phyloP scores from a whole-genome alignment of 2,797 vertebrate species.

The Cyclura pinguis region DNA sequence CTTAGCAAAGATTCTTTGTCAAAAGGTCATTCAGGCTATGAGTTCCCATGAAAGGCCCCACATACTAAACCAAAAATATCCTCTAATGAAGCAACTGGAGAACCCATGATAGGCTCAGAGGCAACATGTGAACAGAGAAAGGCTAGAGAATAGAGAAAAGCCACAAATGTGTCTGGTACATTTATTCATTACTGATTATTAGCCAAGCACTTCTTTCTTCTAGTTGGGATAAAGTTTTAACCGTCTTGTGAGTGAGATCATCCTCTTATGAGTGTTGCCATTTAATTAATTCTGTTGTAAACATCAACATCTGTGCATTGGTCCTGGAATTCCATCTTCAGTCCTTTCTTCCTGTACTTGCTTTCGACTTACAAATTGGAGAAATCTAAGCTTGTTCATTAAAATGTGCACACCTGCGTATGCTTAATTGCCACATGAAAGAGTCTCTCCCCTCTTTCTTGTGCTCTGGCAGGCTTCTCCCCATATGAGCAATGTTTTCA shows the following conservation, averaged over 20 bases:
- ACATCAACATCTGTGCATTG: background rate
- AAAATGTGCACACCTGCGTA: background rate
- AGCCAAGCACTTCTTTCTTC: background rate
- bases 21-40: background rate
- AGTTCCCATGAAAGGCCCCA: background rate
- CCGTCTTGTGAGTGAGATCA: background rate
- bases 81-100: background rate
- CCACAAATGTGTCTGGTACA: background rate
- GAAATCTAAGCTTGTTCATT: background rate
- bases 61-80: background rate
- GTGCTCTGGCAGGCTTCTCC: background rate
- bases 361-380: background rate
- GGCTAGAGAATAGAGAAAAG: background rate
- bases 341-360: background rate
- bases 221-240: background rate
- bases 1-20: background rate
- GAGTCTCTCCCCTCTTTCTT: no score
- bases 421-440: background rate
- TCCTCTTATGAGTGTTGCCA: background rate
- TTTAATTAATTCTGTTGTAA: background rate
- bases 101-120: background rate
- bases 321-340: background rate
- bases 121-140: background rate
- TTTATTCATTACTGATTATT: background rate
- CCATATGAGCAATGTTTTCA: background rate